Evolutionary conservation across 2,888 invertebrate species (phyloP).

Genomic region (Magallana nippona): DNA sequence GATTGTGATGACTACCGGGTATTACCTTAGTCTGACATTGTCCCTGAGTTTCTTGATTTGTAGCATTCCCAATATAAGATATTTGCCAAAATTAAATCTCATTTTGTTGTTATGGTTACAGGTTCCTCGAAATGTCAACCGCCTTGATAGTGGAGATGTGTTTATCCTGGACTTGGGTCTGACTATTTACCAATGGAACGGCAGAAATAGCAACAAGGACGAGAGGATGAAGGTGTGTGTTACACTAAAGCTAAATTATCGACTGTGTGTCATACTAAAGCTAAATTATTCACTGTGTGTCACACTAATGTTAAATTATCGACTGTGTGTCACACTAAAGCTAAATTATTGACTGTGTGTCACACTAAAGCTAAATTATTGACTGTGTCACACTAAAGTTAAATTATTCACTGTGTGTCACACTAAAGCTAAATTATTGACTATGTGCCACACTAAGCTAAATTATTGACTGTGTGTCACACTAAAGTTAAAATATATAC

Average conservation of each 20-base stretch:
- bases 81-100: too few species aligned
- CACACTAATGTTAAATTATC: too few species aligned
- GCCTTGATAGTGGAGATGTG: conserved; percentile 75
- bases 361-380: too few species aligned
- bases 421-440: too few species aligned
- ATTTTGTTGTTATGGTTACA: conserved; percentile 40
- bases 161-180: conserved; percentile 78
- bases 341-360: background rate
- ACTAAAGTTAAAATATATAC: background rate
- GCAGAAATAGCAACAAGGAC: conserved; percentile 75
- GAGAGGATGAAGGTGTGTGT: conserved; percentile 75
- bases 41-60: too few species aligned
- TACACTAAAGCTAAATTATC: background rate
- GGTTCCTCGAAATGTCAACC: conserved; percentile 48
- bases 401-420: too few species aligned
- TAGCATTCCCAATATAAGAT: too few species aligned
- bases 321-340: background rate
- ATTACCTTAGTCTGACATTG: too few species aligned
- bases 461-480: conserved; percentile 48
- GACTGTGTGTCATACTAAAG: background rate
- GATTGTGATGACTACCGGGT: too few species aligned
- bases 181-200: conserved; percentile 78
- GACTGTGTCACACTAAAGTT: too few species aligned
- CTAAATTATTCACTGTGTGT: background rate
- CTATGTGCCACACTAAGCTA: too few species aligned